Evolutionary conservation across 30 jellyfish, hydroid and myxozoan genomes (phyloP).

Genomic region (Turritopsis rubra): DNA sequence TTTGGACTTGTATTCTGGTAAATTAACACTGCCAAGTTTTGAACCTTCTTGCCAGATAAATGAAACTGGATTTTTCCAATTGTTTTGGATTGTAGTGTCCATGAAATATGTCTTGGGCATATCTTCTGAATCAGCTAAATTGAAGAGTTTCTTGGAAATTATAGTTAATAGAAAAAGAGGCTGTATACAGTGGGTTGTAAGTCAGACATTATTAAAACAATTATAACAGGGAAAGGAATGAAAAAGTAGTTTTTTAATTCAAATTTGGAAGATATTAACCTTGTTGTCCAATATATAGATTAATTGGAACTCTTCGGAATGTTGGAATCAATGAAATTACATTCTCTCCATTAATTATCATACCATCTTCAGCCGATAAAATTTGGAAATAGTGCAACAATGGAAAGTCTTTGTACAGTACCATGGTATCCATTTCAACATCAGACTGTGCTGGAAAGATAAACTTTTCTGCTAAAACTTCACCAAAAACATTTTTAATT

Average conservation of each 20-base stretch:
- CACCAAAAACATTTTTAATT: not conserved
- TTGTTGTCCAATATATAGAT: not conserved
- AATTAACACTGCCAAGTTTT: not conserved
- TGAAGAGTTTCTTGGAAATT: not conserved
- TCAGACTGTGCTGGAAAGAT: not conserved
- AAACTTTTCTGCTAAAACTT: not conserved
- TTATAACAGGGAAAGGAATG: too few species aligned
- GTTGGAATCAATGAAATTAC: not conserved
- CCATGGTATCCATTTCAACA: not conserved
- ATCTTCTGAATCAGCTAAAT: constrained; percentile 2
- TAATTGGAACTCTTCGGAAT: not conserved
- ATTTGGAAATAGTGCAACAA: not conserved
- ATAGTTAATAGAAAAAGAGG: not conserved
- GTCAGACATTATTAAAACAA: too few species aligned
- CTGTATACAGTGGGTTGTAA: too few species aligned
- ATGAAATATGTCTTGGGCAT: not conserved
- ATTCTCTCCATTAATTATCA: not conserved
- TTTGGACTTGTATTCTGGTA: not conserved
- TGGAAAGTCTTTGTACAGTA: not conserved
- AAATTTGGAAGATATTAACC: not conserved
- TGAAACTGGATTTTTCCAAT: constrained; percentile 16
- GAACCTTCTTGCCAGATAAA: not conserved
- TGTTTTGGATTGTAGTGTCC: not conserved
- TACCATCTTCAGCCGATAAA: not conserved
- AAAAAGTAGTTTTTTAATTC: too few species aligned